Percentiles rank a stretch among this genome's conserved stretches.
phyloP scores from a whole-genome alignment of 2,888 invertebrate genomes.

The Venustoraphidia nigricollis region DNA sequence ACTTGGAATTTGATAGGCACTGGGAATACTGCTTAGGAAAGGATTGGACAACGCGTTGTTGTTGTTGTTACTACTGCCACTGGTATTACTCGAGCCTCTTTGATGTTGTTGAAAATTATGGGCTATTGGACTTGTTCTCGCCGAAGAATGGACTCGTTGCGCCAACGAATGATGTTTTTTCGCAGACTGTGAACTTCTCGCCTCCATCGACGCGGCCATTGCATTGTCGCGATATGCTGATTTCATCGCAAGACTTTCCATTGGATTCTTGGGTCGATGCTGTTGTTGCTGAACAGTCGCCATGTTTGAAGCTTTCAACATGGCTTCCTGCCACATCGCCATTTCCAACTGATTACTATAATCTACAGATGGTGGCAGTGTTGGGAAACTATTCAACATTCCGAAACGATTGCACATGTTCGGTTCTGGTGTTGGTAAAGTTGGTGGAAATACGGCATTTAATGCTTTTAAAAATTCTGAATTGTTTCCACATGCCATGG shows the following conservation, averaged over 20 bases:
- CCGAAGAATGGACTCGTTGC: constrained; percentile 28
- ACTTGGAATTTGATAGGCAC: constrained; percentile 5
- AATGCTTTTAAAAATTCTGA: constrained; percentile 42
- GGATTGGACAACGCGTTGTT: constrained; percentile 3
- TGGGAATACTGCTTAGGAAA: constrained; percentile 5
- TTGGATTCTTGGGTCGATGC: constrained; percentile 12
- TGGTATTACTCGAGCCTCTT: constrained; percentile 1
- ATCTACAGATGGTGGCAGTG: constrained; percentile 26
- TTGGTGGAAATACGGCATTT: constrained; percentile 24
- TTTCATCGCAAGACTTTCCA: constrained; percentile 9
- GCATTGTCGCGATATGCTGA: constrained; percentile 5
- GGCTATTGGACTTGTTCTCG: constrained; percentile 34
- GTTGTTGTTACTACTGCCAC: constrained; percentile 1
- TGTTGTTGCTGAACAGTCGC: constrained; percentile 15
- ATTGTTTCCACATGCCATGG: constrained; percentile 33
- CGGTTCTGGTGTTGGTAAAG: constrained; percentile 29
- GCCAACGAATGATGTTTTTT: constrained; percentile 5
- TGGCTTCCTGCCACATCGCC: constrained; percentile 56
- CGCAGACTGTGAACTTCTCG: constrained; percentile 20
- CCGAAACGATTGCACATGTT: constrained; percentile 24
- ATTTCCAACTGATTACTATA: constrained; percentile 40
- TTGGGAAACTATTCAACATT: constrained; percentile 18
- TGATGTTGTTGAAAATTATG: constrained; percentile 21
- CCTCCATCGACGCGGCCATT: constrained; percentile 2
- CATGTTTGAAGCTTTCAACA: constrained; percentile 34